These are phyloP conservation scores for Microplitis deprimator DNA, from an alignment of 2,888 invertebrate species.

Conservation along the genomic window DNA sequence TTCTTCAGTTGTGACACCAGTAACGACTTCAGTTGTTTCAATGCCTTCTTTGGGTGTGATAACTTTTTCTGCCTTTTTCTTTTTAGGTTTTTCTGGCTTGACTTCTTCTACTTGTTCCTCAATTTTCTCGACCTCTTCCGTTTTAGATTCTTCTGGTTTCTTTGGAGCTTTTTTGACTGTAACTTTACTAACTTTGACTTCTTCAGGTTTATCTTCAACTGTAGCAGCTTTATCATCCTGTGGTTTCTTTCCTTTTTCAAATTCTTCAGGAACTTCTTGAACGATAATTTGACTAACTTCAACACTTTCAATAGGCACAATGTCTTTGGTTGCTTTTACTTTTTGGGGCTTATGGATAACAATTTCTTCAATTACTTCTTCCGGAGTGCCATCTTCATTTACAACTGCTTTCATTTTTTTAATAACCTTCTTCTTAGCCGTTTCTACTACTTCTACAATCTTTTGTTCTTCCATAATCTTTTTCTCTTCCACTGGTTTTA, in stretches of 20 bases:
- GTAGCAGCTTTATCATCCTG: slow-evolving; percentile 49
- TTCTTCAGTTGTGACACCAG: slow-evolving; percentile 53
- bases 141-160: slow-evolving; percentile 39
- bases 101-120: slow-evolving; percentile 26
- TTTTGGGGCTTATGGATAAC: slow-evolving; percentile 58
- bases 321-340: slow-evolving; percentile 48
- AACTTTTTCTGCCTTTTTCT: slow-evolving; percentile 49
- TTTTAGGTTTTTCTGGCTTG: slow-evolving; percentile 52
- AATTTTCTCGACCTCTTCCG: slow-evolving; percentile 38
- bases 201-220: slow-evolving; percentile 48
- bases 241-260: slow-evolving; percentile 48
- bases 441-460: slow-evolving; percentile 57
- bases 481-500: slow-evolving; percentile 48
- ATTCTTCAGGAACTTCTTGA: slow-evolving; percentile 51
- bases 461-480: slow-evolving; percentile 47
- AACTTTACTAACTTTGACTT: slow-evolving; percentile 45
- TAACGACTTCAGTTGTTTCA: slow-evolving; percentile 49
- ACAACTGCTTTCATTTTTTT: slow-evolving; percentile 53
- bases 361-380: slow-evolving; percentile 62
- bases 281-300: slow-evolving; percentile 52
- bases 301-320: slow-evolving; percentile 49
- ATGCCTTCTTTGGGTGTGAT: slow-evolving; percentile 49
- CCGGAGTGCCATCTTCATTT: slow-evolving; percentile 51
- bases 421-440: slow-evolving; percentile 49
- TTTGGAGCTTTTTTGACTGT: slow-evolving; percentile 53